Conservation (phyloP, 1,140 invertebrate genomes). For the Maniola jurtina region DNA sequence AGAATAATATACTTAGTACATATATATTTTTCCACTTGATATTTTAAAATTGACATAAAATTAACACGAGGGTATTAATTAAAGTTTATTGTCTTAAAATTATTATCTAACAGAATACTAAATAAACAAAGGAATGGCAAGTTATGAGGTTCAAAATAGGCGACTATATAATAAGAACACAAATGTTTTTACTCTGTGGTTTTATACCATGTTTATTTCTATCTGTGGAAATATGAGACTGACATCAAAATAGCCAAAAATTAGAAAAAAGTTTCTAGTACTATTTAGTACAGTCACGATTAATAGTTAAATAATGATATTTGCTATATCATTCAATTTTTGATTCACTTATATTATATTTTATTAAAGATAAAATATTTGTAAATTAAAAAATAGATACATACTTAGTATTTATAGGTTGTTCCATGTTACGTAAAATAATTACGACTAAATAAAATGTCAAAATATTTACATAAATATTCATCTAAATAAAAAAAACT, state of each 20-base stretch:
- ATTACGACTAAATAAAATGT: background rate
- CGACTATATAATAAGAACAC: background rate
- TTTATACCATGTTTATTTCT: background rate
- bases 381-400: background rate
- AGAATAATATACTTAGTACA: background rate
- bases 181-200: constrained; percentile 3
- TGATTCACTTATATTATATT: too few relatives aligned
- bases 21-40: background rate
- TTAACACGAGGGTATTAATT: constrained; percentile 26
- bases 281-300: background rate
- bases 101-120: constrained; percentile 14
- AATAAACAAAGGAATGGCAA: constrained; percentile 45
- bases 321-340: background rate
- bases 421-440: background rate
- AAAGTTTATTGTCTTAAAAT: constrained; percentile 48
- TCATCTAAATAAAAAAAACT: background rate
- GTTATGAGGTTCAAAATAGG: constrained; percentile 22
- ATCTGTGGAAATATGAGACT: background rate
- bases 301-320: background rate
- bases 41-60: constrained; percentile 45
- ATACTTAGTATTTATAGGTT: background rate
- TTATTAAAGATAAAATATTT: background rate
- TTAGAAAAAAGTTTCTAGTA: too few relatives aligned
- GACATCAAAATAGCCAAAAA: too few relatives aligned
- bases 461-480: background rate